Evolutionary conservation across 2,797 vertebrate species (phyloP).

Genomic region (Leptatherina wallacei): DNA sequence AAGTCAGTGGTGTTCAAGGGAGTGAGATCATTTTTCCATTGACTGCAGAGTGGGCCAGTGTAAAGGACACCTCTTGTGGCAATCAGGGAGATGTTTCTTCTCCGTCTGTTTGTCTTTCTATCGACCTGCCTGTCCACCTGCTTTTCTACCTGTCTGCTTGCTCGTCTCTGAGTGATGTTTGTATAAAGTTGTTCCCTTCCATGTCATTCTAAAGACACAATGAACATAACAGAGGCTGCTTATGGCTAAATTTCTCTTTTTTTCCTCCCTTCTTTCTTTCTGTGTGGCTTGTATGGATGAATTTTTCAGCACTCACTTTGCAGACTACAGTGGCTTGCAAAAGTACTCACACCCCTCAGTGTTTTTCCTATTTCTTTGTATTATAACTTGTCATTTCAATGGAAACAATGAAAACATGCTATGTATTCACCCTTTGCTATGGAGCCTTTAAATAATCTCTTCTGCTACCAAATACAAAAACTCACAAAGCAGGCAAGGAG

Average conservation of each 20-base stretch:
- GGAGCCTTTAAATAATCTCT: too few species aligned
- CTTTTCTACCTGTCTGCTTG: slow-evolving; percentile 5
- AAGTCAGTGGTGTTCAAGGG: slow-evolving; percentile 78
- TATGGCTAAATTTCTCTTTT: not conserved
- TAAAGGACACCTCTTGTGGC: slow-evolving; percentile 81
- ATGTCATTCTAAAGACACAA: slow-evolving; percentile 2
- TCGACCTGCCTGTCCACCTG: slow-evolving; percentile 23
- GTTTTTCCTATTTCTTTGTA: not conserved
- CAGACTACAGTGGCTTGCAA: not conserved
- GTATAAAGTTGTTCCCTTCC: not conserved
- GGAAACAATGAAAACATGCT: too few species aligned
- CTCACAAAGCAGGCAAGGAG: too few species aligned
- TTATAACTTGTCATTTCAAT: too few species aligned
- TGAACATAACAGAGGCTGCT: not conserved
- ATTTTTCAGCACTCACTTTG: not conserved
- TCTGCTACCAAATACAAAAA: too few species aligned
- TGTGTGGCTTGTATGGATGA: not conserved
- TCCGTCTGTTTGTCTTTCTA: slow-evolving; percentile 29
- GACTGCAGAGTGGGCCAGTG: slow-evolving; percentile 74
- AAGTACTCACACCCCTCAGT: not conserved
- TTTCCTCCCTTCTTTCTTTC: not conserved
- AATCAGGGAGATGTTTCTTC: slow-evolving; percentile 63
- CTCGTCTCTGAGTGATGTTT: not conserved
- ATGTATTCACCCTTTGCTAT: too few species aligned
- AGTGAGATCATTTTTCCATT: slow-evolving; percentile 85